These are phyloP conservation scores for Calonectris borealis DNA, from an alignment of 2,113 vertebrate species.

Conservation along the genomic window DNA sequence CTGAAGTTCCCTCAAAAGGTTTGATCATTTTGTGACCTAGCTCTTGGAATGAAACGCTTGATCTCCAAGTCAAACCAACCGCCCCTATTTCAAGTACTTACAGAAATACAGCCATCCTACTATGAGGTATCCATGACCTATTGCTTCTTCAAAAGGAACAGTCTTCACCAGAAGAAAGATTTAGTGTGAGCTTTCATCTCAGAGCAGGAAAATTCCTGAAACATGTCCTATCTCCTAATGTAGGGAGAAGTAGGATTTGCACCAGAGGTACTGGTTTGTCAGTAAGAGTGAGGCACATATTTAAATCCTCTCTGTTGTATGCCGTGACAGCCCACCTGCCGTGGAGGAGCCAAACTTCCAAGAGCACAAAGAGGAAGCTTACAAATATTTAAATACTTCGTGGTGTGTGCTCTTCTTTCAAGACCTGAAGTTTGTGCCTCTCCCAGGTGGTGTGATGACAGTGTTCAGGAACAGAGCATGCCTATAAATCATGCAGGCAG, in stretches of 20 bases:
- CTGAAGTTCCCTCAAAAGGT: not conserved
- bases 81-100: not conserved
- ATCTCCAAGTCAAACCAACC: not conserved
- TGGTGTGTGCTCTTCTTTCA: not conserved
- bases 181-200: not conserved
- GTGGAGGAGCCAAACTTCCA: not conserved
- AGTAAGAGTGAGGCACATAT: fast-evolving
- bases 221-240: not conserved
- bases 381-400: not conserved
- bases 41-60: not conserved
- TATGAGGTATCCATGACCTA: not conserved
- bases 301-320: not conserved
- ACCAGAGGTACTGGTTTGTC: not conserved
- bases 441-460: not conserved
- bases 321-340: not conserved
- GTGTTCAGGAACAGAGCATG: not conserved
- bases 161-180: not conserved
- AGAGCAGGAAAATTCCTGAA: not conserved
- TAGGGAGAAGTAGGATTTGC: not conserved
- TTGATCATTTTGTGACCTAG: not conserved
- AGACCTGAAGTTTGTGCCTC: not conserved
- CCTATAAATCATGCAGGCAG: not conserved
- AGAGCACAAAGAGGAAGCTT: not conserved
- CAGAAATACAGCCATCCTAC: not conserved
- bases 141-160: not conserved